Percentiles rank a stretch among this genome's conserved stretches.
These are phyloP conservation scores for Clarias batrachus DNA, from an alignment of 2,113 vertebrate genomes.

Conservation along the genomic window DNA sequence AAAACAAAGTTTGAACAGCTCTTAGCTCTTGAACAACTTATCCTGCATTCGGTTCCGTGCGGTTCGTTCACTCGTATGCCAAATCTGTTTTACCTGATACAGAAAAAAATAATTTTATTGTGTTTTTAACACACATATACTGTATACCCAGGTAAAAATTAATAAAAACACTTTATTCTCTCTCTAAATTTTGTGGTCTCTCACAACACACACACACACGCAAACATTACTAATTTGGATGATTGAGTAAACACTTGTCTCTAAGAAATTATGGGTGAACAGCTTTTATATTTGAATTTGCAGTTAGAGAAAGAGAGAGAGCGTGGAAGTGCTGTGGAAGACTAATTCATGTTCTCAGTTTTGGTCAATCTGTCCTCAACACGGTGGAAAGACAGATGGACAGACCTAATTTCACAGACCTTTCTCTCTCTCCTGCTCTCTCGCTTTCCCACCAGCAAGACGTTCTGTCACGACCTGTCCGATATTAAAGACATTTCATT, in stretches of 20 bases:
- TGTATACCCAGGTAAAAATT: neutral
- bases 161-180: neutral
- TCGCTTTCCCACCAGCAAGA: slow-evolving; percentile 55
- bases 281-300: neutral
- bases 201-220: neutral
- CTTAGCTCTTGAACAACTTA: too few species aligned
- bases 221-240: neutral
- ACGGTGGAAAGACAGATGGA: slow-evolving; percentile 34
- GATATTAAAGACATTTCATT: slow-evolving; percentile 42
- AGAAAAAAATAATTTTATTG: neutral
- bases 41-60: too few species aligned
- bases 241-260: neutral
- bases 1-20: too few species aligned
- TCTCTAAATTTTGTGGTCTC: neutral
- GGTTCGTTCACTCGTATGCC: too few species aligned
- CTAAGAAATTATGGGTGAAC: neutral
- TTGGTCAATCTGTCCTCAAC: slow-evolving; percentile 22
- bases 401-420: slow-evolving; percentile 28
- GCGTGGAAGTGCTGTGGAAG: neutral
- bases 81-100: neutral
- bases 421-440: slow-evolving; percentile 4
- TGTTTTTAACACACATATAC: neutral
- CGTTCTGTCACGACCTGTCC: slow-evolving; percentile 53
- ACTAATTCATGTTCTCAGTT: slow-evolving; percentile 44
- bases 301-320: neutral